Evolutionary conservation across 35 echinoderm and acorn worm species (phyloP).

Genomic region (Apostichopus californicus): DNA sequence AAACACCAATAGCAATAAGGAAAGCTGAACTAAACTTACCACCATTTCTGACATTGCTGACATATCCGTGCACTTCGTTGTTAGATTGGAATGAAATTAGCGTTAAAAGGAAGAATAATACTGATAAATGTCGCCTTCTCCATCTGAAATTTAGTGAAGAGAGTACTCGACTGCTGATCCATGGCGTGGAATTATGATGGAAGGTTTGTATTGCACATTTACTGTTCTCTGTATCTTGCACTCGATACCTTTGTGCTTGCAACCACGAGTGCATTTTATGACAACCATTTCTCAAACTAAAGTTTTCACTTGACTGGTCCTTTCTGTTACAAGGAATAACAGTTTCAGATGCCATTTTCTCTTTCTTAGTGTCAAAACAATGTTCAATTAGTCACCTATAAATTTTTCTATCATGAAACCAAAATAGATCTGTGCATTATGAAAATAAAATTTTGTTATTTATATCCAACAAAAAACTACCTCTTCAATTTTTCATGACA

Average conservation of each 20-base stretch:
- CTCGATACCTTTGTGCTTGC: neutral
- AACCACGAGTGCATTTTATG: neutral
- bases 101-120: constrained; percentile 28
- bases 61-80: constrained; percentile 13
- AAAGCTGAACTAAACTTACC: neutral
- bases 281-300: neutral
- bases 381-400: neutral
- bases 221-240: neutral
- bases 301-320: neutral
- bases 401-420: neutral
- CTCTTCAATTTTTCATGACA: too few species aligned
- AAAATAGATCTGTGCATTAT: neutral
- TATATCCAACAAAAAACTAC: too few species aligned
- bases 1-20: too few species aligned
- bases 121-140: constrained; percentile 2
- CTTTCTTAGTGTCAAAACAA: neutral
- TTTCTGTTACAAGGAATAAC: neutral
- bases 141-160: constrained; percentile 20
- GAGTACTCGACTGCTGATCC: neutral
- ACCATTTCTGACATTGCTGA: neutral
- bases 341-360: neutral
- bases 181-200: constrained; percentile 23
- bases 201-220: constrained; percentile 30
- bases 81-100: constrained; percentile 38
- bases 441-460: constrained; percentile 9